Evolutionary conservation across 2,888 invertebrate genomes (phyloP).

Genomic region (Pristionchus entomophagus): DNA sequence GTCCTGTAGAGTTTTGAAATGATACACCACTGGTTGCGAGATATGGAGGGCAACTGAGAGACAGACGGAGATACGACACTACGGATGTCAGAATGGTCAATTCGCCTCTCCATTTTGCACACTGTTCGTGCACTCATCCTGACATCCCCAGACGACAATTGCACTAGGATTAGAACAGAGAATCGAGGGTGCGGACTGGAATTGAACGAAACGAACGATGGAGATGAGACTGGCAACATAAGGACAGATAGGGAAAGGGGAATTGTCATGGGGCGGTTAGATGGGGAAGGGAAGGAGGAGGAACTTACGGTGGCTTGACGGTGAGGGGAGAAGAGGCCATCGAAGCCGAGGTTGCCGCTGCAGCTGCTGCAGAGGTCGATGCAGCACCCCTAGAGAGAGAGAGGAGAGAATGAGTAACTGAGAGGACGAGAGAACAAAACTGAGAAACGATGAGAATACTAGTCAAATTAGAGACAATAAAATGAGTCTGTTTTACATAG

Average conservation of each 20-base stretch:
- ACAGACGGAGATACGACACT: not conserved
- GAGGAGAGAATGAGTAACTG: no score
- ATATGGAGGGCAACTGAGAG: not conserved
- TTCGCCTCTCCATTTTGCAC: no score
- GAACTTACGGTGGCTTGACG: conserved; percentile 46
- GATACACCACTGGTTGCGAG: no score
- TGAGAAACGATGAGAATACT: not conserved
- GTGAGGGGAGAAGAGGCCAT: conserved; percentile 40
- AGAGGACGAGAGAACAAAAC: not conserved
- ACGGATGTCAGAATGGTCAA: no score
- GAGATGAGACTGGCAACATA: not conserved
- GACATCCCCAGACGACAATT: not conserved
- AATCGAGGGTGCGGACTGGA: conserved; percentile 9
- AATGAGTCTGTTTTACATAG: no score
- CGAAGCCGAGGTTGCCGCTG: not conserved
- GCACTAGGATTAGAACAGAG: not conserved
- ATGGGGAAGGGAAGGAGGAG: not conserved
- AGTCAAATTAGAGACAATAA: not conserved
- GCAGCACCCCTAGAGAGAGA: not conserved
- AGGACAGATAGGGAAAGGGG: not conserved
- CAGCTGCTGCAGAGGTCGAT: conserved; percentile 18
- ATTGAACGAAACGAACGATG: not conserved
- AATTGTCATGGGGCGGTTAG: not conserved
- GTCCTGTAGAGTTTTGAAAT: no score
- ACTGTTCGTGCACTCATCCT: no score